A percentile compares a stretch with the other conserved stretches of the same genome.
phyloP scores from a whole-genome alignment of 2,888 invertebrate genomes.

The Stenolophus ochropezus region DNA sequence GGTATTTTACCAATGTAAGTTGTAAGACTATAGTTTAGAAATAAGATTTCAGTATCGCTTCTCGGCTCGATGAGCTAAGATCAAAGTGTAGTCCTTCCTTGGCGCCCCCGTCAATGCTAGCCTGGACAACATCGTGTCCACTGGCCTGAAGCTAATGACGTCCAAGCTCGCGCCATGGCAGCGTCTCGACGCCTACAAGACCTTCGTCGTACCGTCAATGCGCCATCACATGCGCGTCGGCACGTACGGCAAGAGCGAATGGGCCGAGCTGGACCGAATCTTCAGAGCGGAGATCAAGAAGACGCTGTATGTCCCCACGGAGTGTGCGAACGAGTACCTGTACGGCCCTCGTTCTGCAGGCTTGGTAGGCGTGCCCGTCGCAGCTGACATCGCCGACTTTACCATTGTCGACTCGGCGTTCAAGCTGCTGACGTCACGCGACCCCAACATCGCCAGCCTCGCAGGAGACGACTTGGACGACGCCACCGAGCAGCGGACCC shows the following conservation, averaged over 20 bases:
- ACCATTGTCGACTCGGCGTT: background rate
- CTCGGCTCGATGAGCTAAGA: too few species aligned
- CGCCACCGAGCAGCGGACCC: background rate
- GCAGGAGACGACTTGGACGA: slow-evolving; percentile 7
- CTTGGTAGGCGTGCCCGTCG: slow-evolving; percentile 40
- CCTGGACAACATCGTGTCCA: background rate
- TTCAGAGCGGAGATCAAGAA: background rate
- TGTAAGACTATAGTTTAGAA: too few species aligned
- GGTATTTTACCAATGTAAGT: too few species aligned
- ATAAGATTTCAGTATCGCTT: too few species aligned
- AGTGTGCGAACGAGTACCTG: slow-evolving; percentile 21
- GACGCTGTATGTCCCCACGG: slow-evolving; percentile 20
- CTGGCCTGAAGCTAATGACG: background rate
- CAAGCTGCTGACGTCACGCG: background rate
- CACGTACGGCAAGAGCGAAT: background rate
- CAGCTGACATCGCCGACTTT: slow-evolving; percentile 15
- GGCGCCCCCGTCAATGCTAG: background rate
- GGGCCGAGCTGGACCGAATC: background rate
- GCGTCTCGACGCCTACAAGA: slow-evolving; percentile 22
- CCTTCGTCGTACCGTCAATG: too few species aligned
- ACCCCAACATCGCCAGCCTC: background rate
- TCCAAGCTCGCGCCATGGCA: slow-evolving; percentile 48
- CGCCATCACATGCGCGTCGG: slow-evolving; percentile 18
- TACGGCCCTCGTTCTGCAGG: slow-evolving; percentile 39
- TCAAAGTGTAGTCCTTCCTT: too few species aligned